Evolutionary conservation across 2,113 vertebrate species (phyloP).

Genomic region (Turnix velox): DNA sequence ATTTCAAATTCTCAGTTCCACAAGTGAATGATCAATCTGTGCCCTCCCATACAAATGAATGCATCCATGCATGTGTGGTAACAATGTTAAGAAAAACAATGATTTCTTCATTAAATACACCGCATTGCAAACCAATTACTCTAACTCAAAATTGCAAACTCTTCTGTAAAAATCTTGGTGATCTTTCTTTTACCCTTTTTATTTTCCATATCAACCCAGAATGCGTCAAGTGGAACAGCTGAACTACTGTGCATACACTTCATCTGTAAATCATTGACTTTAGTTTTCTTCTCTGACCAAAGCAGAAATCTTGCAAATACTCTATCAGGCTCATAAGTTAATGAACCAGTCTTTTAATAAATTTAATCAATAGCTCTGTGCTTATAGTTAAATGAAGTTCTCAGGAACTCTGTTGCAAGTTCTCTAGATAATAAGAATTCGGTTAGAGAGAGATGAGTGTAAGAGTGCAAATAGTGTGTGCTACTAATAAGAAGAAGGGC

Average conservation of each 20-base stretch:
- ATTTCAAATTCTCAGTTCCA: not conserved
- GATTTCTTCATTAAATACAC: not conserved
- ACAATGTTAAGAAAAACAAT: not conserved
- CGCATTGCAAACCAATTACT: not conserved
- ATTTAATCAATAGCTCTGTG: not conserved
- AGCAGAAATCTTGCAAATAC: not conserved
- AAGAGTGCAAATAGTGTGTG: not conserved
- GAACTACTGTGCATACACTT: not conserved
- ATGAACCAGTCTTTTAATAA: not conserved
- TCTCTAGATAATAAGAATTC: not conserved
- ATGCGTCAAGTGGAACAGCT: not conserved
- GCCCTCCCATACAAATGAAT: not conserved
- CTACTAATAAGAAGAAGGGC: not conserved
- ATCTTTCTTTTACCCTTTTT: not conserved
- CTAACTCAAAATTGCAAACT: not conserved
- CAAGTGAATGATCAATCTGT: not conserved
- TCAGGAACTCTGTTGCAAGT: not conserved
- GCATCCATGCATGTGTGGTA: not conserved
- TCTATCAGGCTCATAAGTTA: not conserved
- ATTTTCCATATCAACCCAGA: not conserved
- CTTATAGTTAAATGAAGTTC: not conserved
- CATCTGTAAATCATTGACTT: not conserved
- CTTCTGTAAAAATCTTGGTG: not conserved
- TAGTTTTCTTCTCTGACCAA: not conserved
- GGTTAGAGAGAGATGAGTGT: not conserved